phyloP scores from a whole-genome alignment of 2,113 vertebrate species.

The Corythaeola cristata region DNA sequence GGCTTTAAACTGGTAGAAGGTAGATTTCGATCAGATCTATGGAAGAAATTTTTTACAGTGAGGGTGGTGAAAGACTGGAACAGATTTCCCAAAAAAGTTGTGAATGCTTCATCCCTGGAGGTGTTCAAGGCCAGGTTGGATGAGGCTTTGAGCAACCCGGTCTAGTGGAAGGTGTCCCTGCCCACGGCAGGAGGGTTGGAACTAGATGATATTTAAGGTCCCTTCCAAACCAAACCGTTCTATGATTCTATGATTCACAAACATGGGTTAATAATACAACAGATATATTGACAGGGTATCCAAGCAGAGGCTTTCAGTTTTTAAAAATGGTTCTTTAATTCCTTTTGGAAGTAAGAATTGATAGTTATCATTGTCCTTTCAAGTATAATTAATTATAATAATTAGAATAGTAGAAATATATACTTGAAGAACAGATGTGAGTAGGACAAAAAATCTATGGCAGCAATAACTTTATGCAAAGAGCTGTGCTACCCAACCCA shows the following conservation, averaged over 20 bases:
- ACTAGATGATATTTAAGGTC: too few species aligned
- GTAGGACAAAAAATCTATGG: not conserved
- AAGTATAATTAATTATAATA: not conserved
- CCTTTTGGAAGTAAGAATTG: not conserved
- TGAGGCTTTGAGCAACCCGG: too few species aligned
- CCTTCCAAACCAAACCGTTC: not conserved
- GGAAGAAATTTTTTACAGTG: too few species aligned
- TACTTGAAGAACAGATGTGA: not conserved
- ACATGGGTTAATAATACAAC: not conserved
- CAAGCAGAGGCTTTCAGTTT: not conserved
- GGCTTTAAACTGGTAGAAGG: too few species aligned
- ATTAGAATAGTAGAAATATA: not conserved
- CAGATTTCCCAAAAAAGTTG: too few species aligned
- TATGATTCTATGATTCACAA: not conserved
- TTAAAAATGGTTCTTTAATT: not conserved
- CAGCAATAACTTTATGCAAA: not conserved
- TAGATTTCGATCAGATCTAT: too few species aligned
- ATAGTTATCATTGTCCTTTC: not conserved
- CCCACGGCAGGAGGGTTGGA: too few species aligned
- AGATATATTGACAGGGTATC: not conserved
- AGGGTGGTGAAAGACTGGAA: too few species aligned
- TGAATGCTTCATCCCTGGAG: too few species aligned
- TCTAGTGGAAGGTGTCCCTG: too few species aligned
- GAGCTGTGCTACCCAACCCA: not conserved
- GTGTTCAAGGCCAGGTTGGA: too few species aligned